Evolutionary conservation across 2,113 vertebrate genomes (phyloP), one percentile per base, ranked within the genome.

Genomic region (Cinclus cinclus): DNA sequence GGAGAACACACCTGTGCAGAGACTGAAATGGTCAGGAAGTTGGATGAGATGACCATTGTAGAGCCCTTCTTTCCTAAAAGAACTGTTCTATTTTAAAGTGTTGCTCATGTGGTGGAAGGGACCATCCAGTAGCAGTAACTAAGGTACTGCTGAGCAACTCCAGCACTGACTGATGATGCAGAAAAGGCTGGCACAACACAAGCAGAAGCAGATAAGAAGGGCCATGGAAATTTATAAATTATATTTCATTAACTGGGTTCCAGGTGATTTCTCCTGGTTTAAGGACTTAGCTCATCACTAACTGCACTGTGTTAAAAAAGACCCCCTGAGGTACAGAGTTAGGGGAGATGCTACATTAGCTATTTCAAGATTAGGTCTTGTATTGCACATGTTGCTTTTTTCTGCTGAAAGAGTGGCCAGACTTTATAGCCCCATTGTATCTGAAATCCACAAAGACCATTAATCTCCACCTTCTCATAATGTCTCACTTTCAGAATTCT

Each of bases 41-140:
- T 71, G 52, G 46, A 64, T 33, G 10, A 75, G 55, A 35, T 20
- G 7, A 44, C 11, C 3, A 3, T 0, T 27, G 52, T 11, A 63
- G n/a, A 49, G 3, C 15, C 4, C 16, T 33, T 58, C 49, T 16
- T 69, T 33, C 15, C 68, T n/a, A 86, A 59, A 70, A 10, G 31
- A 59, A 44, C 30, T 44, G 27, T 6, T 70, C 18, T 8, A 2
- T 47, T 88, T 25, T 44, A 6, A 75, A 85, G 23, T 2, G 1
- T 3, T 60, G 44, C 14, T 64, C 27, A 21, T 2, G 23, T 73
- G 20, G 18, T 79, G 21, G 63, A 49, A 67, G 21, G 42, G n/a
- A 75, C 24, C 13, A n/a, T 15, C 16, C 0, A 0, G 47, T 0
- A 76, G 60, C 28, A 10, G 52, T n/a, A 74, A 69, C 37, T n/a